These are phyloP conservation scores for Ruditapes philippinarum DNA, from an alignment of 1,140 invertebrate species.

Conservation along the genomic window DNA sequence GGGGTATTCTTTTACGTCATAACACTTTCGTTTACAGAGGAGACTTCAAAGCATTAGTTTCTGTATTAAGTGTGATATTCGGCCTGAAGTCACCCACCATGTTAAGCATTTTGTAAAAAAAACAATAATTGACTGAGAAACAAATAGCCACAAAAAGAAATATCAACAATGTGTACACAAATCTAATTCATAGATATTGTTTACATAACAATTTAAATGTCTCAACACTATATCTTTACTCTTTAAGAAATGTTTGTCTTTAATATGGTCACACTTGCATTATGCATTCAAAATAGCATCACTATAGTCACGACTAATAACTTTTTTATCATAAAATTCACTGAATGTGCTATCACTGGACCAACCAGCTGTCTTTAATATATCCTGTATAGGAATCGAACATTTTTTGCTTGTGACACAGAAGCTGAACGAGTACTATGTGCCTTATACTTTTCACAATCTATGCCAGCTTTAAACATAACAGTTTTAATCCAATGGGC, in stretches of 20 bases:
- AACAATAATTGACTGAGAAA: too few relatives aligned
- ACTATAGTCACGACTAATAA: neutral
- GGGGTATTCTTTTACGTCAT: neutral
- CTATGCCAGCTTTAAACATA: neutral
- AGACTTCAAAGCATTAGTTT: neutral
- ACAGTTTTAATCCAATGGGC: neutral
- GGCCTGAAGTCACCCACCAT: neutral
- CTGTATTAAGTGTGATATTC: neutral
- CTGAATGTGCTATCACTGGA: slow-evolving; percentile 7
- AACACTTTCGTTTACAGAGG: neutral
- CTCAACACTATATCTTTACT: too few relatives aligned
- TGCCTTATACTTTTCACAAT: neutral
- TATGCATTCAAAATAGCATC: neutral
- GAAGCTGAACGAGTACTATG: slow-evolving; percentile 19
- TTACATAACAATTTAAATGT: too few relatives aligned
- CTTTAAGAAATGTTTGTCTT: too few relatives aligned
- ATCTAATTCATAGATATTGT: too few relatives aligned
- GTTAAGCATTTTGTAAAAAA: too few relatives aligned
- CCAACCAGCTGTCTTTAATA: neutral
- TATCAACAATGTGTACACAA: too few relatives aligned
- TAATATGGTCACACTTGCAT: neutral
- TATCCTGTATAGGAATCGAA: neutral
- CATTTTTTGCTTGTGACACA: neutral
- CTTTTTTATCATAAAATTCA: slow-evolving; percentile 29
- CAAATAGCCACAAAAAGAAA: too few relatives aligned